Conservation (phyloP, 1,140 invertebrate genomes). For the Neotoxoptera formosana region DNA sequence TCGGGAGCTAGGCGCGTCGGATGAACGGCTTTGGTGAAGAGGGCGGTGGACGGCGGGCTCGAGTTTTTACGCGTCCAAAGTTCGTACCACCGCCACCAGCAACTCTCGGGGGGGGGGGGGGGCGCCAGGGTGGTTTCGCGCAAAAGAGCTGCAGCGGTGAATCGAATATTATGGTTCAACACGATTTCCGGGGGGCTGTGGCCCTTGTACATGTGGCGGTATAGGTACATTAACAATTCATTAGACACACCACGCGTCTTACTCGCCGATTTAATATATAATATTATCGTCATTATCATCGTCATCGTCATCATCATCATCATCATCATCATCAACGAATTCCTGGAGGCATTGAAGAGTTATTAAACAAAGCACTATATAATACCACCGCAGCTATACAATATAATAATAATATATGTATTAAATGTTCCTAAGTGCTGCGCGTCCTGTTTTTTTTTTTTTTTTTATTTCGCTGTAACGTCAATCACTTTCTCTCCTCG, state of each 20-base stretch:
- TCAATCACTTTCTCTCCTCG: background rate
- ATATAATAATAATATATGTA: background rate
- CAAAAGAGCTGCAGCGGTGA: background rate
- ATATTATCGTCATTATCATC: background rate
- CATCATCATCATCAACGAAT: background rate
- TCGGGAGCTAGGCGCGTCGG: background rate
- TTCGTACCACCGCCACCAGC: background rate
- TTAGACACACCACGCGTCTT: background rate
- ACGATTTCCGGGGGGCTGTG: background rate
- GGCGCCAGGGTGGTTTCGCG: background rate
- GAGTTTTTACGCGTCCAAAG: background rate
- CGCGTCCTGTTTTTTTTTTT: background rate
- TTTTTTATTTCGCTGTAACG: background rate
- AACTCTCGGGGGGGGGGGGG: no score
- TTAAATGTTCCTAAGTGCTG: background rate
- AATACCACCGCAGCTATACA: background rate
- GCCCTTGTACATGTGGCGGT: background rate
- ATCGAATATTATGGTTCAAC: background rate
- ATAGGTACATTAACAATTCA: constrained; percentile 28
- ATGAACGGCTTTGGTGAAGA: background rate
- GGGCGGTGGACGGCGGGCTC: background rate
- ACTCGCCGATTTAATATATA: background rate
- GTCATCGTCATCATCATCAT: background rate
- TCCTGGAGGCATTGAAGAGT: constrained; percentile 24
- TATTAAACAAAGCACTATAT: background rate